Conservation (phyloP, 1,140 invertebrate species). For the Ylistrum balloti region DNA sequence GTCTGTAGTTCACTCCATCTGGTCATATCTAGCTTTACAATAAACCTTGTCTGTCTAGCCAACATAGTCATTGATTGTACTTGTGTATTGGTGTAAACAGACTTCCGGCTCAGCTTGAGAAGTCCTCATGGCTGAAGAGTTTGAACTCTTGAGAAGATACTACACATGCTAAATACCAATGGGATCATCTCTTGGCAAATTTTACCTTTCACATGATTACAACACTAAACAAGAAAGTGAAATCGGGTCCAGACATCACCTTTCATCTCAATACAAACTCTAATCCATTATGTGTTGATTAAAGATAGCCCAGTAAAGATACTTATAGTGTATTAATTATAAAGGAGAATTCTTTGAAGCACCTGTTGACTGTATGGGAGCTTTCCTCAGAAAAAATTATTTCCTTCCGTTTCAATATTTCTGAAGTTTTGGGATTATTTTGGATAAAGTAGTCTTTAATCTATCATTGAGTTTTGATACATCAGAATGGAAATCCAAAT, state of each 20-base stretch:
- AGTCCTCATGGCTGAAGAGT: conserved; percentile 20
- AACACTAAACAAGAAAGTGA: conserved; percentile 15
- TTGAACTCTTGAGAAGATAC: not conserved
- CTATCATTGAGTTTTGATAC: not conserved
- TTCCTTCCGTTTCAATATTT: not conserved
- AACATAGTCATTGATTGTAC: not conserved
- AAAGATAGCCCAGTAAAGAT: not conserved
- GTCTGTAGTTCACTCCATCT: not conserved
- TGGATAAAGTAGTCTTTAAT: not conserved
- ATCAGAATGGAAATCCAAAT: too few relatives aligned
- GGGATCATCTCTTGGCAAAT: not conserved
- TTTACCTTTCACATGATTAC: not conserved
- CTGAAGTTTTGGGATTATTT: not conserved
- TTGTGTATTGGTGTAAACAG: not conserved
- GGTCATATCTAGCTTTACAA: not conserved
- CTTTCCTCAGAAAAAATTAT: not conserved
- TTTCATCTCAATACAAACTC: not conserved
- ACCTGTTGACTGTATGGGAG: not conserved
- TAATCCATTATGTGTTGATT: not conserved
- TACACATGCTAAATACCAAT: not conserved
- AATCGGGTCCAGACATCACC: not conserved
- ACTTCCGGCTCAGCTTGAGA: not conserved
- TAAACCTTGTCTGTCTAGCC: not conserved
- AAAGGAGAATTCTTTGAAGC: not conserved
- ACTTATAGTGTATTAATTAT: not conserved